These are phyloP conservation scores for Syrmaticus mikado DNA, from an alignment of 2,113 vertebrate species.

Conservation along the genomic window DNA sequence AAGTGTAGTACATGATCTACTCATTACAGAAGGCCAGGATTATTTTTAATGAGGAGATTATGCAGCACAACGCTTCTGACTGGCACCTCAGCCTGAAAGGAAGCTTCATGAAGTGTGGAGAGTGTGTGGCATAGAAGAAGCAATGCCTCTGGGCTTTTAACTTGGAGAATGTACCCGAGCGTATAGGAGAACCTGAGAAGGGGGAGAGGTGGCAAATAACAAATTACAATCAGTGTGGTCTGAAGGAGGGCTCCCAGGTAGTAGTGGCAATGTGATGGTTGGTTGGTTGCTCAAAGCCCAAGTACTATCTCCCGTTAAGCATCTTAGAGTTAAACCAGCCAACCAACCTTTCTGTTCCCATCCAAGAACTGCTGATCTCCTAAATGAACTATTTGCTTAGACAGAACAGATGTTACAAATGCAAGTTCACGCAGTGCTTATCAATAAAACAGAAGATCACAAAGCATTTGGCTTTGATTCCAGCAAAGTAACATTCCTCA, in stretches of 20 bases:
- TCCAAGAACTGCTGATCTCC: not conserved
- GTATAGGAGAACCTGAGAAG: not conserved
- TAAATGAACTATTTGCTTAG: not conserved
- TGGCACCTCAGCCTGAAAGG: not conserved
- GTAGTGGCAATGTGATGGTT: not conserved
- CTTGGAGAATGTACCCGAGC: not conserved
- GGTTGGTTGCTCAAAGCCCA: not conserved
- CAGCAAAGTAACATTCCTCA: not conserved
- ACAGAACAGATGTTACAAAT: not conserved
- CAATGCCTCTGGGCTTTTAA: not conserved
- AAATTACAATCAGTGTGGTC: not conserved
- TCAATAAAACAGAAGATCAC: not conserved
- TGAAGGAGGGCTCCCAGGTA: not conserved
- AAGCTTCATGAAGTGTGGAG: not conserved
- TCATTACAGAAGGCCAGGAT: not conserved
- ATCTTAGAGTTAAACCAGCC: not conserved
- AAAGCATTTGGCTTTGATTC: not conserved
- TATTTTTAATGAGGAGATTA: not conserved
- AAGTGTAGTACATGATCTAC: not conserved
- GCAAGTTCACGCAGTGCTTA: not conserved
- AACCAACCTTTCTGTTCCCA: not conserved
- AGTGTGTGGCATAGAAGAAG: not conserved
- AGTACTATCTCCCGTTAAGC: not conserved
- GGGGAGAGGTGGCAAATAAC: not conserved
- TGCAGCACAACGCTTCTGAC: not conserved